Conservation (phyloP, 2,113 vertebrate species). For the Chloebia gouldiae region DNA sequence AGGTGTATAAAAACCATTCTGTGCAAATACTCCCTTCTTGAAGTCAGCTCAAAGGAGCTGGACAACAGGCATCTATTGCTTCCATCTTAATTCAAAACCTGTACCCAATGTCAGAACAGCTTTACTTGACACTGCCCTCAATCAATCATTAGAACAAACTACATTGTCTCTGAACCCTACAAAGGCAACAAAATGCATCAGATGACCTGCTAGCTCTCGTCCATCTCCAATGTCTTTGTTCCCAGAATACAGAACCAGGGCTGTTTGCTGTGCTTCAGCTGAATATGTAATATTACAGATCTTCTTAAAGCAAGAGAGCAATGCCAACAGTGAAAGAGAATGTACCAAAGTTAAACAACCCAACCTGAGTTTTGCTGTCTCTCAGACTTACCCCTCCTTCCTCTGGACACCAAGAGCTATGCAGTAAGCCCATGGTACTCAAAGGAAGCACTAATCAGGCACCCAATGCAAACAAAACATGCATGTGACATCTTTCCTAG, state of each 20-base stretch:
- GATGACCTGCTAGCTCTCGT: not conserved
- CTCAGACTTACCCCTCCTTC: not conserved
- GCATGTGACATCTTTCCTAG: not conserved
- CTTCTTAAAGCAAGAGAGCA: not conserved
- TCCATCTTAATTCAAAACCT: not conserved
- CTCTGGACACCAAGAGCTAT: too few species aligned
- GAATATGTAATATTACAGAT: not conserved
- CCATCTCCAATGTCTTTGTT: not conserved
- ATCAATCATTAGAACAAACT: not conserved
- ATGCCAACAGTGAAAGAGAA: not conserved
- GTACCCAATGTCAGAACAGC: not conserved
- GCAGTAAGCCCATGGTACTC: not conserved
- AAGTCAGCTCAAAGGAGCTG: not conserved
- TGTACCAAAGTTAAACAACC: accelerated
- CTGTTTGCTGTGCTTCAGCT: not conserved
- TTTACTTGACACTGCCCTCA: not conserved
- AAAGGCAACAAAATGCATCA: not conserved
- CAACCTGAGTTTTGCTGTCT: not conserved
- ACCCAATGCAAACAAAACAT: not conserved
- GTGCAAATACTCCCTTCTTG: not conserved
- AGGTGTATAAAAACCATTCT: not conserved
- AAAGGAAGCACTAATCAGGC: not conserved
- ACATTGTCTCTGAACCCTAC: not conserved
- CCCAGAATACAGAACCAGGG: not conserved
- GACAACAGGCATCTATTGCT: not conserved